Evolutionary conservation across 2,797 vertebrate genomes (phyloP).

Genomic region (Neosilurus mollespiculum): DNA sequence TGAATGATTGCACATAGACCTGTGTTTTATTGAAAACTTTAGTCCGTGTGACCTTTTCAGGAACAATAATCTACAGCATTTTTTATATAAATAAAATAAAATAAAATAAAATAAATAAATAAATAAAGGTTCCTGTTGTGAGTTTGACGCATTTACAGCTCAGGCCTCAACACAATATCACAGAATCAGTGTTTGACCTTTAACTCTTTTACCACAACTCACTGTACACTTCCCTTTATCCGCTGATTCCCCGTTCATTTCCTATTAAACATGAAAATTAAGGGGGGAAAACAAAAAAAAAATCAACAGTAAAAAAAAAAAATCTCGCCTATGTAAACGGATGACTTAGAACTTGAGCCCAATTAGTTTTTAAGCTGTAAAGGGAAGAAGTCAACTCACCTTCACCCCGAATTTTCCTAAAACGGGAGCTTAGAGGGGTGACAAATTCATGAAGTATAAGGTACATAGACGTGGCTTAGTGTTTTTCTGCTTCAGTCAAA

Average conservation of each 20-base stretch:
- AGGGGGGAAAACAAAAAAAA: too few relatives aligned
- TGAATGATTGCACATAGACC: background rate
- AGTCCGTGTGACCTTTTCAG: background rate
- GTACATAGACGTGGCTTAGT: background rate
- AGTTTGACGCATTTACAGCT: background rate
- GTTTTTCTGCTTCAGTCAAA: background rate
- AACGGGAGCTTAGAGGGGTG: background rate
- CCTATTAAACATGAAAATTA: background rate
- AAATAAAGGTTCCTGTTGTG: background rate
- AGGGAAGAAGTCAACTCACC: background rate
- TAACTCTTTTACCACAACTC: slow-evolving; percentile 1
- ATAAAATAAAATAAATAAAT: background rate
- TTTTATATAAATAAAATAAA: background rate
- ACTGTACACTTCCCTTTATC: background rate
- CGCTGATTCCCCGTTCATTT: background rate
- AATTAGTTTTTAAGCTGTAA: background rate
- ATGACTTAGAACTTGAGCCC: background rate
- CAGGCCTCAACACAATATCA: background rate
- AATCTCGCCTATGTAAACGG: background rate
- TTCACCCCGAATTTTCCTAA: background rate
- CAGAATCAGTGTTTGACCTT: background rate
- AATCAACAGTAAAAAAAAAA: too few relatives aligned
- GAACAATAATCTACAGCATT: background rate
- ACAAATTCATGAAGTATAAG: background rate
- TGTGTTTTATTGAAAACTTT: background rate